A percentile compares a stretch with the other conserved stretches of the same genome.
phyloP scores from a whole-genome alignment of 37 sponge, comb jelly and placozoan genomes.

The Diacarnus erythraeanus region DNA sequence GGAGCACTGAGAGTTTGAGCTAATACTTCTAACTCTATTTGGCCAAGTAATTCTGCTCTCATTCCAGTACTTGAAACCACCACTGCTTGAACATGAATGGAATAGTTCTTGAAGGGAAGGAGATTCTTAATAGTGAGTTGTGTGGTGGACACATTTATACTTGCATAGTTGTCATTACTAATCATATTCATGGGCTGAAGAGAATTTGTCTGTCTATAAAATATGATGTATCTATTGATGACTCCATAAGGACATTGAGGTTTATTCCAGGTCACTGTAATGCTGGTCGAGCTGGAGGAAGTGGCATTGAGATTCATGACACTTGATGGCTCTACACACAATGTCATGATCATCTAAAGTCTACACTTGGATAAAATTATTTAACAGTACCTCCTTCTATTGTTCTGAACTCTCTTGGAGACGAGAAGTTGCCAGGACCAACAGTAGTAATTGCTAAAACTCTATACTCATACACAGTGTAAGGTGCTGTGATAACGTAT shows the following conservation, averaged over 20 bases:
- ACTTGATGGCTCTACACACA: conserved; percentile 27
- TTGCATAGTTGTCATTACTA: not conserved
- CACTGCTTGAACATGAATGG: conserved; percentile 34
- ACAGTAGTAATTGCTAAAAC: conserved; percentile 22
- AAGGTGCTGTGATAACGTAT: conserved; percentile 33
- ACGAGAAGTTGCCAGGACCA: conserved; percentile 36
- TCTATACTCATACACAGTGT: conserved; percentile 24
- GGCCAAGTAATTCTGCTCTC: not conserved
- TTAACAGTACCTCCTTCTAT: conserved; percentile 13
- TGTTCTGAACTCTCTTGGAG: conserved; percentile 18
- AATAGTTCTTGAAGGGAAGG: conserved; percentile 16
- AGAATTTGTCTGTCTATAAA: conserved; percentile 14
- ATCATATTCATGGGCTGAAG: not conserved
- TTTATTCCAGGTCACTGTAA: conserved; percentile 29
- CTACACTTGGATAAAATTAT: not conserved
- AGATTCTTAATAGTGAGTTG: conserved; percentile 5
- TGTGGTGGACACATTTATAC: not conserved
- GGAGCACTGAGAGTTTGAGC: conserved; percentile 7
- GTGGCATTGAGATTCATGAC: conserved; percentile 21
- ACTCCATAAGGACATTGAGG: conserved; percentile 44
- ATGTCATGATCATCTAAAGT: not conserved
- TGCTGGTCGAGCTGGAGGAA: not conserved
- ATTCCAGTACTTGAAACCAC: not conserved
- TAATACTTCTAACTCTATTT: conserved; percentile 4
- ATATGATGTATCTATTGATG: conserved; percentile 20